A percentile compares a stretch with the other conserved stretches of the same genome.
These are phyloP conservation scores for Pipa parva DNA, from an alignment of 2,113 vertebrate genomes.

Conservation along the genomic window DNA sequence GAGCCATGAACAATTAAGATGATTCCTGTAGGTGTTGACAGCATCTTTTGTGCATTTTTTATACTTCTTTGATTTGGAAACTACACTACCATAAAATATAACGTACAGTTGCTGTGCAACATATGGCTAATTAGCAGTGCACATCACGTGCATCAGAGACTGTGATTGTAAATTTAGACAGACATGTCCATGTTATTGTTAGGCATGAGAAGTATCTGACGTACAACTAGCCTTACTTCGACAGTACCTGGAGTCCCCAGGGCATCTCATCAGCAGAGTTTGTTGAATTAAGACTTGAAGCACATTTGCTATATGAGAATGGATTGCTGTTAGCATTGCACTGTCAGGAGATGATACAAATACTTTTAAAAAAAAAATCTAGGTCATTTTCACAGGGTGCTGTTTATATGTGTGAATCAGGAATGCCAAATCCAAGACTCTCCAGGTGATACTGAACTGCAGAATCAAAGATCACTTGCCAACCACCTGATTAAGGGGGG, in stretches of 20 bases:
- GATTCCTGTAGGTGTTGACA: constrained; percentile 14
- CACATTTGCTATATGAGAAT: constrained; percentile 9
- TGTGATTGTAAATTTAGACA: constrained; percentile 46
- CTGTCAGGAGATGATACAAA: no score
- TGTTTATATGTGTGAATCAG: neutral
- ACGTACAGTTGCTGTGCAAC: constrained; percentile 60
- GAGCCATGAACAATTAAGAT: constrained; percentile 24
- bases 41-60: constrained; percentile 6
- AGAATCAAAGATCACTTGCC: no score
- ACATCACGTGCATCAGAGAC: constrained; percentile 54
- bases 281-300: constrained; percentile 5
- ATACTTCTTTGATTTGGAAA: constrained; percentile 45
- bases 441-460: no score
- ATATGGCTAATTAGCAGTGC: constrained; percentile 54
- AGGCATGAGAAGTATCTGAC: constrained; percentile 7
- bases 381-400: neutral
- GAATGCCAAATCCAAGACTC: neutral
- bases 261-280: neutral
- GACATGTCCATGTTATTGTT: constrained; percentile 39
- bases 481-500: no score
- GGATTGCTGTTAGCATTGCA: no score
- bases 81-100: constrained; percentile 51
- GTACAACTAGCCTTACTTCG: neutral
- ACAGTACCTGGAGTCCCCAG: neutral
- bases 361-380: no score